Evolutionary conservation across 2,113 vertebrate genomes (phyloP).

Genomic region (Neomonachus schauinslandi): DNA sequence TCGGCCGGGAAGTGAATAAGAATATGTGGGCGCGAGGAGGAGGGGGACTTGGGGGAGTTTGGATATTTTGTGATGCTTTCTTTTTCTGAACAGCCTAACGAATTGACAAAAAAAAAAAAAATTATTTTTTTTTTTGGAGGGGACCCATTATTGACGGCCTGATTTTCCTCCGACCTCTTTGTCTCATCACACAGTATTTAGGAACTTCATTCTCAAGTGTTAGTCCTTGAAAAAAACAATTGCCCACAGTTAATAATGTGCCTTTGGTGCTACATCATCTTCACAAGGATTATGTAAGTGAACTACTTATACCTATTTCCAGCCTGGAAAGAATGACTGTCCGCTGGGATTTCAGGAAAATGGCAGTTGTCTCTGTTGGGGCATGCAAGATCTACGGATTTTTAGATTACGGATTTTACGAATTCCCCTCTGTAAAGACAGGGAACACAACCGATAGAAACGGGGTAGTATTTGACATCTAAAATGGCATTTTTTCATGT

Average conservation of each 20-base stretch:
- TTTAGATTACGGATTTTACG: too few species aligned
- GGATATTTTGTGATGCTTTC: neutral
- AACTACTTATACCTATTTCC: neutral
- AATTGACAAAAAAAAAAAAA: neutral
- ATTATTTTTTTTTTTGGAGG: too few species aligned
- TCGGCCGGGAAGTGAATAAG: neutral
- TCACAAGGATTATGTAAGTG: neutral
- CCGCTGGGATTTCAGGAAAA: neutral
- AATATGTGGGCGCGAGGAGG: neutral
- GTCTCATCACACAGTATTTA: neutral
- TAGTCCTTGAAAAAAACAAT: constrained; percentile 2
- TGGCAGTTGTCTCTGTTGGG: neutral
- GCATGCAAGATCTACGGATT: neutral
- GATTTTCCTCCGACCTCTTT: neutral
- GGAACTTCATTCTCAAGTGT: neutral
- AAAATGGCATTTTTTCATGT: neutral
- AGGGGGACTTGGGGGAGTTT: neutral
- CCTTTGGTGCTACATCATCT: neutral
- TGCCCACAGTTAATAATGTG: neutral
- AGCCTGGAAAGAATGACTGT: neutral
- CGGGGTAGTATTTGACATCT: neutral
- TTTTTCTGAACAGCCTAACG: neutral
- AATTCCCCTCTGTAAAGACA: neutral
- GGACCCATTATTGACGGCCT: neutral
- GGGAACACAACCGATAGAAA: neutral